These are phyloP conservation scores for Muschampia plurimacula DNA, from an alignment of 2,888 invertebrate species.

Conservation along the genomic window DNA sequence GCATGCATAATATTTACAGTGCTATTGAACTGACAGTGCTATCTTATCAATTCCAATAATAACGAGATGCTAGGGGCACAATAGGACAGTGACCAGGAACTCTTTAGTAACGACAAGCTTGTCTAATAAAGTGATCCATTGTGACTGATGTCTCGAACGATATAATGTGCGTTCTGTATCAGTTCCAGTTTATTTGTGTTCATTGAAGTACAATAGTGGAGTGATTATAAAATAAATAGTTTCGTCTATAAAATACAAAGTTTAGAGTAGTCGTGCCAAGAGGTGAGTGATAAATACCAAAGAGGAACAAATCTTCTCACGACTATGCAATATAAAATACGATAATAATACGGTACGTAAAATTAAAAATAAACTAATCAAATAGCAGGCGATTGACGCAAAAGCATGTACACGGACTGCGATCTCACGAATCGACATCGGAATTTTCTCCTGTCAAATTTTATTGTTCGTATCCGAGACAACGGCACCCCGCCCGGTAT, in stretches of 20 bases:
- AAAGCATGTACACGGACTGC: constrained; percentile 50
- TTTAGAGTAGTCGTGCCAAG: constrained; percentile 17
- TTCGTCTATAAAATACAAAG: constrained; percentile 14
- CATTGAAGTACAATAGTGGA: constrained; percentile 7
- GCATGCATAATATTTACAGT: constrained; percentile 40
- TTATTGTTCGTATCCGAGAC: constrained; percentile 60
- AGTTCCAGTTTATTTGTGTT: constrained; percentile 19
- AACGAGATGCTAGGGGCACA: constrained; percentile 55
- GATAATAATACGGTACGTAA: constrained; percentile 35
- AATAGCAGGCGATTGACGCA: constrained; percentile 30
- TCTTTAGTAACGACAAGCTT: constrained; percentile 38
- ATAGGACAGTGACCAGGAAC: constrained; percentile 43
- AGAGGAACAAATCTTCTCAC: constrained; percentile 31
- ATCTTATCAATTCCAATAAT: constrained; percentile 75
- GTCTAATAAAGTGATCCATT: constrained; percentile 45
- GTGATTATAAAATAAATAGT: constrained; percentile 14
- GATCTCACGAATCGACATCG: constrained; percentile 54
- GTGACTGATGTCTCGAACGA: constrained; percentile 21
- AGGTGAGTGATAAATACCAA: constrained; percentile 27
- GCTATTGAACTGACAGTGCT: constrained; percentile 74
- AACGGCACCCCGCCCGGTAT: constrained; percentile 53
- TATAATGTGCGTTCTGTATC: constrained; percentile 4
- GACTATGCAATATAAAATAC: constrained; percentile 36
- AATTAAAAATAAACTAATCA: constrained; percentile 37
- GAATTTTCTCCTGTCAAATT: constrained; percentile 64